Evolutionary conservation across 1,140 invertebrate species (phyloP), one percentile per base, ranked within the genome.

Genomic region (Lordiphosa clarofinis): DNA sequence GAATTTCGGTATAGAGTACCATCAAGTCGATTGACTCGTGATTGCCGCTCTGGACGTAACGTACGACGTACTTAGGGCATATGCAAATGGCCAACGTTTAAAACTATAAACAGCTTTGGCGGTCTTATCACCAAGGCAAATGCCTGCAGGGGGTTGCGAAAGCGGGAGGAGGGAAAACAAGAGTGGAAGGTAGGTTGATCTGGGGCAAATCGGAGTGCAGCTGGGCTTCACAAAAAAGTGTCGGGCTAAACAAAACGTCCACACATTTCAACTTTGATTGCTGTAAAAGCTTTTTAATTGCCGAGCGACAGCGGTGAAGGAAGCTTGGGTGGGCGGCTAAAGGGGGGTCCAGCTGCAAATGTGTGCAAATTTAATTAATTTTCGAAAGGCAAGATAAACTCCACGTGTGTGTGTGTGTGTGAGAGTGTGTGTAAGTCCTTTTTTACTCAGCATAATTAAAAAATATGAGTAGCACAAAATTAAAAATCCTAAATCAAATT

Each of bases 401-500:
- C 46, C 2, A 15, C 40, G 38, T 54, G 36, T 54, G 50, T 38
- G 36, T 39, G 56, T 49, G 46, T 19, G 56, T 53, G 57, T 58
- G 49, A 43, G 60, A 57, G 49, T 67, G 56, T 53, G 61, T 36
- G 73, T 66, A 82, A 84, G 84, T 82, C 78, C 78, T 84, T 84
- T 82, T 82, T 82, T 82, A 82, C 78, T 84, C 73, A 73, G 61
- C 73, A 79, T 88, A 86, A 88, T 86, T 88, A 86, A 88, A 87
- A 88, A 86, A 87, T 87, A 75, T 84, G 78, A 84, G 78, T 73
- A 76, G 64, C 78, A 65, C 68, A 75, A 87, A 78, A 88, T 88
- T 88, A 88, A 88, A 87, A 87, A 88, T 88, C 86, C 81, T 86
- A 86, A 88, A 88, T 87, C 84, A 87, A 88, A 87, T 86, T 82